Conservation (phyloP, 2,113 vertebrate species). For the Herpailurus yagouaroundi region DNA sequence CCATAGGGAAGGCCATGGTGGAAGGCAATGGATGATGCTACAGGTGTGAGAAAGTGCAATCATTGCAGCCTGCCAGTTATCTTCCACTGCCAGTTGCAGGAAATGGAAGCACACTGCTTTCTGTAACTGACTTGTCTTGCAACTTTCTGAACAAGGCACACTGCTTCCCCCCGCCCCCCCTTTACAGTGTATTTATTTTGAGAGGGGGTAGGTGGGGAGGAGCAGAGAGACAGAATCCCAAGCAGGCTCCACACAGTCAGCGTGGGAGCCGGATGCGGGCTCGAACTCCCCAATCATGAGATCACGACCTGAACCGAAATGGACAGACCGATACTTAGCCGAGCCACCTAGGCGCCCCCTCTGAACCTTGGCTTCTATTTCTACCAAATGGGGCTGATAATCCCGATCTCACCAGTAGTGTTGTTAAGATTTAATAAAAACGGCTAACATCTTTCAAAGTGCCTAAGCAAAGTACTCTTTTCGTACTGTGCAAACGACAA, state of each 20-base stretch:
- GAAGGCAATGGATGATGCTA: background rate
- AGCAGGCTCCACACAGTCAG: too few relatives aligned
- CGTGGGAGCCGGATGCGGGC: too few relatives aligned
- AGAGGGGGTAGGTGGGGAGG: too few relatives aligned
- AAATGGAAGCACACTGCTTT: constrained; percentile 10
- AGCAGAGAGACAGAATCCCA: too few relatives aligned
- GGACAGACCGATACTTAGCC: too few relatives aligned
- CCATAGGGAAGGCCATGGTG: background rate
- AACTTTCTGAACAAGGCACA: constrained; percentile 4
- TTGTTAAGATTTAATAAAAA: background rate
- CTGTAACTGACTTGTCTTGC: background rate
- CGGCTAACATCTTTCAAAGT: background rate
- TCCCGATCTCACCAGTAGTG: background rate
- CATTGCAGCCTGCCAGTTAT: constrained; percentile 8
- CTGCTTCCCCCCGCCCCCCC: too few relatives aligned
- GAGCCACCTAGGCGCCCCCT: too few relatives aligned
- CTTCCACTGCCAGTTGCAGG: background rate
- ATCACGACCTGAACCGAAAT: too few relatives aligned
- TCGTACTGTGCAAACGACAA: background rate
- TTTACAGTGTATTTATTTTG: too few relatives aligned
- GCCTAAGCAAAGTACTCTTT: background rate
- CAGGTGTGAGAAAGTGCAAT: background rate
- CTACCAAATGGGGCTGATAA: background rate
- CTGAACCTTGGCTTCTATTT: background rate
- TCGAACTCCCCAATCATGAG: too few relatives aligned